Conservation (phyloP, 1,140 invertebrate genomes). For the Hermetia illucens region DNA sequence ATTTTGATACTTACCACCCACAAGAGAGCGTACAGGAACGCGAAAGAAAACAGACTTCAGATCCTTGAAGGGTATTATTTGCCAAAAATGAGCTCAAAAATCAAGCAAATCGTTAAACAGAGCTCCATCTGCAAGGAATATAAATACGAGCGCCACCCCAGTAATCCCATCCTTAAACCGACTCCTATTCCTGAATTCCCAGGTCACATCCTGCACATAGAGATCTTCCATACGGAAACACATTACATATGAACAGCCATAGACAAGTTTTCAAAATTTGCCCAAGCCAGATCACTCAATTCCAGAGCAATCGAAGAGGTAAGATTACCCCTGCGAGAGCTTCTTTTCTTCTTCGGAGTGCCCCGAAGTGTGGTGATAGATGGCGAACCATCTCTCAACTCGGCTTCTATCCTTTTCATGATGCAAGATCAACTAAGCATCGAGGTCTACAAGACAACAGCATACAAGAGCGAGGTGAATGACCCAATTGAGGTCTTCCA, state of each 20-base stretch:
- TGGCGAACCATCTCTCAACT: conserved; percentile 8
- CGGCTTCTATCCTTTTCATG: conserved; percentile 9
- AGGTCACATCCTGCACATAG: conserved; percentile 6
- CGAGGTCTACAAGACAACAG: conserved; percentile 8
- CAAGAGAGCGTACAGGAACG: conserved; percentile 5
- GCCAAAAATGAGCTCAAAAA: conserved; percentile 4
- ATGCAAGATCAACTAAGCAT: conserved; percentile 8
- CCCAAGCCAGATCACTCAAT: conserved; percentile 6
- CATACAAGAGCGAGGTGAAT: conserved; percentile 6
- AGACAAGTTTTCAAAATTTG: conserved; percentile 11
- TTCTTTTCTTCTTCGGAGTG: conserved; percentile 8
- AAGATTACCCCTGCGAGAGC: conserved; percentile 4
- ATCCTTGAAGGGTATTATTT: conserved; percentile 5
- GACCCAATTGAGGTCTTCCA: too few relatives aligned
- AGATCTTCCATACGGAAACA: conserved; percentile 3
- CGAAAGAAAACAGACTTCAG: conserved; percentile 6
- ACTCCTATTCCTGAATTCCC: conserved; percentile 7
- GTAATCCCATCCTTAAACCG: conserved; percentile 1
- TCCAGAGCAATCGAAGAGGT: conserved; percentile 9
- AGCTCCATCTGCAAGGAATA: conserved; percentile 4
- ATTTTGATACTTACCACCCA: conserved; percentile 4
- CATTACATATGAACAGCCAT: conserved; percentile 6
- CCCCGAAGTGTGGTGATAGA: conserved; percentile 6
- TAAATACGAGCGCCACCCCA: conserved; percentile 7
- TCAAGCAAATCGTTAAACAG: neutral